phyloP scores from a whole-genome alignment of 2,888 invertebrate species.

The Cheilosia pagana region DNA sequence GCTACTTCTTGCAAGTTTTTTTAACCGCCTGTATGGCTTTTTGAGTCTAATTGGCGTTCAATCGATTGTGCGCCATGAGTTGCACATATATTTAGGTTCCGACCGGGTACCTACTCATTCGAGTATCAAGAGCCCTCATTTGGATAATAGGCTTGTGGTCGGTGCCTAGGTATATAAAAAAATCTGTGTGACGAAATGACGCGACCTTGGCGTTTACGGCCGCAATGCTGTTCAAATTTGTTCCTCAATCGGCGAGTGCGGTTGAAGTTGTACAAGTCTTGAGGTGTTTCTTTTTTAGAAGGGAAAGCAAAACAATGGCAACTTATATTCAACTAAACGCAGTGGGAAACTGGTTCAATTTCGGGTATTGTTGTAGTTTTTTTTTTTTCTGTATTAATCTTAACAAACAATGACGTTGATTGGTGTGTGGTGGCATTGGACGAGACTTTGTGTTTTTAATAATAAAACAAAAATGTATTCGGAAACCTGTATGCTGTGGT shows the following conservation, averaged over 20 bases:
- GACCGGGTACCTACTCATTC: background rate
- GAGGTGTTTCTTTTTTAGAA: constrained; percentile 29
- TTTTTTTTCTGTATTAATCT: constrained; percentile 10
- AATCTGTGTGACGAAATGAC: constrained; percentile 20
- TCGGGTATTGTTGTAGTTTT: constrained; percentile 37
- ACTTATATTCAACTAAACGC: background rate
- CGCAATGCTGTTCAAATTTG: constrained; percentile 28
- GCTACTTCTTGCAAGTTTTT: constrained; percentile 18
- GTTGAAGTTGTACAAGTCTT: constrained; percentile 8
- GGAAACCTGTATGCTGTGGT: background rate
- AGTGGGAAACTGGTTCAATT: constrained; percentile 56
- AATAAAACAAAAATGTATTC: constrained; percentile 16
- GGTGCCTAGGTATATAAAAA: background rate
- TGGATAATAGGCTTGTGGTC: background rate
- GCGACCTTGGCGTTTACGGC: constrained; percentile 27
- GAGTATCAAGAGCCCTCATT: constrained; percentile 6
- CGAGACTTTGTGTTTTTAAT: constrained; percentile 24
- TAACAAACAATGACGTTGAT: constrained; percentile 49
- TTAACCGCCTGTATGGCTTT: background rate
- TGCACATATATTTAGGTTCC: background rate
- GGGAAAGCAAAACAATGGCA: constrained; percentile 29
- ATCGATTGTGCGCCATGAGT: constrained; percentile 10
- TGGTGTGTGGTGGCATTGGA: constrained; percentile 56
- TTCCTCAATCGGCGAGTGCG: constrained; percentile 35
- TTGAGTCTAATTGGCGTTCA: constrained; percentile 21